Conservation (phyloP, 2,888 invertebrate genomes). For the Synanthedon myopaeformis region DNA sequence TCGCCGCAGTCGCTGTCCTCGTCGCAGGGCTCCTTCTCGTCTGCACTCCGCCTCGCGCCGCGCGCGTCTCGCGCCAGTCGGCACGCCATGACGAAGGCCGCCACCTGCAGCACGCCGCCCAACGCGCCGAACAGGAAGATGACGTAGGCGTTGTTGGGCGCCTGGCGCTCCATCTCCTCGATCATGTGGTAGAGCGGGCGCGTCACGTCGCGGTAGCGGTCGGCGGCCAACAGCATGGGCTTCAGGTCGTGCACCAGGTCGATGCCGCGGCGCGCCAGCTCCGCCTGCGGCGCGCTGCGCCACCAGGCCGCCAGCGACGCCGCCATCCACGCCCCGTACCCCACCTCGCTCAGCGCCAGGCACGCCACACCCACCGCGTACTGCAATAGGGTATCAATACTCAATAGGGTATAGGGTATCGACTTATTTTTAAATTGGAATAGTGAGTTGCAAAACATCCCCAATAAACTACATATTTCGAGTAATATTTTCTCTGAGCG, state of each 20-base stretch:
- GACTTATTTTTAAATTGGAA: background rate
- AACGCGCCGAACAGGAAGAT: conserved; percentile 43
- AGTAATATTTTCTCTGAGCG: too few species aligned
- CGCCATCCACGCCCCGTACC: conserved; percentile 61
- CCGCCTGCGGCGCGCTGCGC: conserved; percentile 52
- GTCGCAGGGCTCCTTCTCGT: conserved; percentile 10
- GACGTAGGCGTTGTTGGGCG: conserved; percentile 57
- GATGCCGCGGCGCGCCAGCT: conserved; percentile 52
- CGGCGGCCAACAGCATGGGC: conserved; percentile 57
- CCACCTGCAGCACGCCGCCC: conserved; percentile 44
- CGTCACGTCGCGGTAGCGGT: conserved; percentile 50
- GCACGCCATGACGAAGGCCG: conserved; percentile 52
- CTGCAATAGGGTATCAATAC: too few species aligned
- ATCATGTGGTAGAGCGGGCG: conserved; percentile 54
- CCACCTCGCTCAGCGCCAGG: conserved; percentile 51
- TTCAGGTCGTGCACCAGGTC: conserved; percentile 60
- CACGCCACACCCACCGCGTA: conserved; percentile 48
- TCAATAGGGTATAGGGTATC: too few species aligned
- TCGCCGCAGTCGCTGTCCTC: conserved; percentile 23
- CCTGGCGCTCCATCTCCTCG: conserved; percentile 61
- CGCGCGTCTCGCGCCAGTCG: conserved; percentile 17
- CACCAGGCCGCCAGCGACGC: conserved; percentile 57
- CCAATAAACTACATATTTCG: background rate
- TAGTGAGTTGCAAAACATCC: background rate
- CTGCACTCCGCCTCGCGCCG: conserved; percentile 7